Evolutionary conservation across 2,113 vertebrate genomes (phyloP).

Genomic region (Cryptomyrus ogoouensis): DNA sequence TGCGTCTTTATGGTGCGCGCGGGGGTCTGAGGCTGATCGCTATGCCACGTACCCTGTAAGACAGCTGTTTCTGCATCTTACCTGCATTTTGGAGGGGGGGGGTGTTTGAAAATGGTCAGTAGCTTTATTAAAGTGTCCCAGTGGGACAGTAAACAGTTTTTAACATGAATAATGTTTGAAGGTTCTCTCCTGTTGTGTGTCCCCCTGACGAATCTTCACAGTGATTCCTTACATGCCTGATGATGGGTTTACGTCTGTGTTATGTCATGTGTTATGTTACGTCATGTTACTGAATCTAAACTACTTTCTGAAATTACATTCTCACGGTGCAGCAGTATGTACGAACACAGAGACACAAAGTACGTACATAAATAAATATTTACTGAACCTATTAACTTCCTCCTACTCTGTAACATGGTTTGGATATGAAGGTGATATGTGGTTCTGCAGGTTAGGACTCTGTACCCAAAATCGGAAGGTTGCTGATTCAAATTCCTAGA

Average conservation of each 20-base stretch:
- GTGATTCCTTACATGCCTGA: neutral
- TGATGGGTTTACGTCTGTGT: neutral
- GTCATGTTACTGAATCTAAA: neutral
- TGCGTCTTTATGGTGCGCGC: neutral
- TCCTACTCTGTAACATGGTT: neutral
- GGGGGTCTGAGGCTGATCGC: no score
- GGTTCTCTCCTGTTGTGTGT: neutral
- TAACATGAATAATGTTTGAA: neutral
- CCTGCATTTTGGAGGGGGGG: conserved; percentile 37
- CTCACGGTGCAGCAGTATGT: neutral
- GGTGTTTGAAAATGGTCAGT: conserved; percentile 54
- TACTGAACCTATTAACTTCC: neutral
- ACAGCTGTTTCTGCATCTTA: conserved; percentile 5
- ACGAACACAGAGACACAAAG: neutral
- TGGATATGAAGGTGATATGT: neutral
- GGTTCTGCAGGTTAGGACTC: neutral
- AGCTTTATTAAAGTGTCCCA: conserved; percentile 48
- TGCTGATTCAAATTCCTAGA: neutral
- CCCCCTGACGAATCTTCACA: neutral
- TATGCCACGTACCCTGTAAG: neutral
- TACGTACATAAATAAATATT: no score
- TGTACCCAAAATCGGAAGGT: neutral
- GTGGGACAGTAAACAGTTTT: conserved; percentile 29
- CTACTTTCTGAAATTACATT: neutral
- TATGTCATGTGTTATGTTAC: neutral